Evolutionary conservation across 2,888 invertebrate species (phyloP).

Genomic region (Xestobium rufovillosum): DNA sequence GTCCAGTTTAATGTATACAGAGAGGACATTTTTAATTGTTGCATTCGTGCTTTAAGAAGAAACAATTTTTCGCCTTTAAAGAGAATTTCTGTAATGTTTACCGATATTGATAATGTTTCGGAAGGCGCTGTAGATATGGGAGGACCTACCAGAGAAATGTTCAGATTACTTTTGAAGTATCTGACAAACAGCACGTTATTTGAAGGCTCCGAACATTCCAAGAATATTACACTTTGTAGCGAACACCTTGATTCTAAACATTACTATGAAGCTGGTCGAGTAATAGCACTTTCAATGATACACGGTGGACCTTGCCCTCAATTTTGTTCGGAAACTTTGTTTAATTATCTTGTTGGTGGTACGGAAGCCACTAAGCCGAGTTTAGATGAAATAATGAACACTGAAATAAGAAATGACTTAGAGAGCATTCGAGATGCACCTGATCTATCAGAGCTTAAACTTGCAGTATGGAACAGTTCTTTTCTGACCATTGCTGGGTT

Average conservation of each 20-base stretch:
- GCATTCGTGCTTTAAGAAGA: conserved; percentile 12
- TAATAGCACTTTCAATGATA: conserved; percentile 20
- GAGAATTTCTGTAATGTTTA: conserved; percentile 20
- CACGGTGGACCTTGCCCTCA: conserved; percentile 21
- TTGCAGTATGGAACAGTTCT: conserved; percentile 12
- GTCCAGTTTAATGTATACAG: conserved; percentile 9
- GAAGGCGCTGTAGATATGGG: conserved; percentile 24
- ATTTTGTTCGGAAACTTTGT: conserved; percentile 19
- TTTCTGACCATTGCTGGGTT: conserved; percentile 15
- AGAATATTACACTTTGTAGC: conserved; percentile 16
- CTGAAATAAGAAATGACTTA: conserved; percentile 11
- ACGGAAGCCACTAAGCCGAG: conserved; percentile 8
- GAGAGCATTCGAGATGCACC: conserved; percentile 11
- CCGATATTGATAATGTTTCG: conserved; percentile 13
- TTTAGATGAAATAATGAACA: conserved; percentile 13
- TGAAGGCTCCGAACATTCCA: conserved; percentile 13
- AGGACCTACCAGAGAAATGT: conserved; percentile 22
- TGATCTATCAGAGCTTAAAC: conserved; percentile 14
- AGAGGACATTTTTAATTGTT: conserved; percentile 11
- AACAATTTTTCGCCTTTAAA: conserved; percentile 15
- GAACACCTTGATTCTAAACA: conserved; percentile 11
- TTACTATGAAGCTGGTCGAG: conserved; percentile 21
- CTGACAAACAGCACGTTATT: conserved; percentile 16
- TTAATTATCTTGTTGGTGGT: conserved; percentile 12
- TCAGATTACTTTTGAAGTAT: conserved; percentile 16